phyloP scores from a whole-genome alignment of 2,888 invertebrate genomes.

The Melanostoma mellinum region DNA sequence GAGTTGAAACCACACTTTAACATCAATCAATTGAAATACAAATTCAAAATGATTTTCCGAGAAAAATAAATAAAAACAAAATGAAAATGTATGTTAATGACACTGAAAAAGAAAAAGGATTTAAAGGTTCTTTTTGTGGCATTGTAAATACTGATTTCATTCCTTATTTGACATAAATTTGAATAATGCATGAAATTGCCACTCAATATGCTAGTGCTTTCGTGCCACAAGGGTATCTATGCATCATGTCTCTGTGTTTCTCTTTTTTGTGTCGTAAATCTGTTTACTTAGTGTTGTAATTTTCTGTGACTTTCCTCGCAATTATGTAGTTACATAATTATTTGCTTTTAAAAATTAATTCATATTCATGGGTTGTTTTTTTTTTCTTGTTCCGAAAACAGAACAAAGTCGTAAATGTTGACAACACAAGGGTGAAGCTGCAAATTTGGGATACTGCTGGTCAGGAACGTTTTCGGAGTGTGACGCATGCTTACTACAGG shows the following conservation, averaged over 20 bases:
- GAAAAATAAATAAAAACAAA: too few species aligned
- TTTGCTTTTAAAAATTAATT: not conserved
- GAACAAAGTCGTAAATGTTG: slow-evolving; percentile 93
- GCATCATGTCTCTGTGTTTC: not conserved
- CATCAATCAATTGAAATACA: too few species aligned
- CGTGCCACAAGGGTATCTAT: too few species aligned
- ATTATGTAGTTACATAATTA: not conserved
- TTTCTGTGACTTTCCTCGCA: not conserved
- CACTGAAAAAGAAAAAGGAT: too few species aligned
- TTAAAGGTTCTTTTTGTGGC: too few species aligned
- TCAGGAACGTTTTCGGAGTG: slow-evolving; percentile 96
- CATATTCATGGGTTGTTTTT: slow-evolving; percentile 9
- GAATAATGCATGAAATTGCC: too few species aligned
- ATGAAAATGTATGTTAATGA: too few species aligned
- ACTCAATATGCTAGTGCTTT: too few species aligned
- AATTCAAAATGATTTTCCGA: too few species aligned
- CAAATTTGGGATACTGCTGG: slow-evolving; percentile 99
- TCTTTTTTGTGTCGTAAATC: not conserved
- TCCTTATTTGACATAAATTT: too few species aligned
- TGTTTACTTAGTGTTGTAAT: not conserved
- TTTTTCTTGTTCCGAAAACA: slow-evolving; percentile 79
- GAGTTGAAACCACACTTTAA: too few species aligned
- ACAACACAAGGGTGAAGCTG: slow-evolving; percentile 93
- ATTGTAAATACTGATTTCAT: too few species aligned
- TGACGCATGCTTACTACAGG: slow-evolving; percentile 96